phyloP scores from a whole-genome alignment of 2,888 invertebrate species.

The Amphiduros pacificus region DNA sequence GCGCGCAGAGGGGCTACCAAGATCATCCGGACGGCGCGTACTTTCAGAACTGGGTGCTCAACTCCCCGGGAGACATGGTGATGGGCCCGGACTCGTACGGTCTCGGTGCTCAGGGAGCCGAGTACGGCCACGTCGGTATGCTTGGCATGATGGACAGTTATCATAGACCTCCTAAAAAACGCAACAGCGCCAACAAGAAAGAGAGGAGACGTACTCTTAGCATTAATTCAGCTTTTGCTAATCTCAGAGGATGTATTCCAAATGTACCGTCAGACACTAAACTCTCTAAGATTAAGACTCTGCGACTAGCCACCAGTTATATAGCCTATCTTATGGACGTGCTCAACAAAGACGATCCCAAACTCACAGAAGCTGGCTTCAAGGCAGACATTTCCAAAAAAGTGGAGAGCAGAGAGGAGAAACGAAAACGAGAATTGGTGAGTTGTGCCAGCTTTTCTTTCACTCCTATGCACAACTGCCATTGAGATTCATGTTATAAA shows the following conservation, averaged over 20 bases:
- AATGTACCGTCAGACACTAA: slow-evolving; percentile 96
- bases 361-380: slow-evolving; percentile 70
- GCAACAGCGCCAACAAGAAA: slow-evolving; percentile 92
- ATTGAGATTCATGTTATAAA: too few species aligned
- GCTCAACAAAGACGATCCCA: slow-evolving; percentile 77
- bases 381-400: slow-evolving; percentile 75
- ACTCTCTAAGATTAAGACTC: slow-evolving; percentile 90
- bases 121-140: neutral
- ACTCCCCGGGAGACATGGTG: neutral
- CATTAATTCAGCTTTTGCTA: slow-evolving; percentile 93
- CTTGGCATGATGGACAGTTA: neutral
- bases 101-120: neutral
- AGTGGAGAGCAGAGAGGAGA: slow-evolving; percentile 42
- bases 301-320: slow-evolving; percentile 76
- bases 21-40: neutral
- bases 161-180: slow-evolving; percentile 55
- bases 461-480: too few species aligned
- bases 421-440: slow-evolving; percentile 27
- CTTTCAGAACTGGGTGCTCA: slow-evolving; percentile 11
- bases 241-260: slow-evolving; percentile 89
- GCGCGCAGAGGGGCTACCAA: neutral
- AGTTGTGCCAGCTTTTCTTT: too few species aligned
- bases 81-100: slow-evolving; percentile 3
- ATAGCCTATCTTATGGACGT: slow-evolving; percentile 85
- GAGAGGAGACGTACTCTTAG: slow-evolving; percentile 88